Conservation (phyloP, 2,113 vertebrate species). For the Willisornis vidua region DNA sequence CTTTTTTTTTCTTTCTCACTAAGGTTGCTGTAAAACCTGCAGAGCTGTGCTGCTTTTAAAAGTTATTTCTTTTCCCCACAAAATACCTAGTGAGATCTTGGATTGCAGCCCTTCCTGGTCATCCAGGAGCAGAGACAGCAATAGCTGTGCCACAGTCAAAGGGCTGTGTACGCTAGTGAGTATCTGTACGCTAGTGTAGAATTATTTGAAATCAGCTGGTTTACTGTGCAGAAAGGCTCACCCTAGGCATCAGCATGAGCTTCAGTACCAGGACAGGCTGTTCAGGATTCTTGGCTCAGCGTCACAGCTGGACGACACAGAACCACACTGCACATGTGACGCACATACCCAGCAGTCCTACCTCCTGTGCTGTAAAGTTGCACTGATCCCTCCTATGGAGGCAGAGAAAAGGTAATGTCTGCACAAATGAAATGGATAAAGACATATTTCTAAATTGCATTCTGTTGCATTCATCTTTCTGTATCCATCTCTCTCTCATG, state of each 20-base stretch:
- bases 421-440: background rate
- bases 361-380: background rate
- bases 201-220: background rate
- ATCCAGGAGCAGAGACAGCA: background rate
- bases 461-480: background rate
- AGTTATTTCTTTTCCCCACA: background rate
- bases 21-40: background rate
- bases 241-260: background rate
- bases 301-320: background rate
- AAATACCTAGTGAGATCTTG: background rate
- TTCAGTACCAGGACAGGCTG: background rate
- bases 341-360: background rate
- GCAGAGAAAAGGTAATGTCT: background rate
- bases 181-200: rapidly evolving
- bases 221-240: background rate
- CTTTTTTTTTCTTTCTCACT: background rate
- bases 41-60: background rate
- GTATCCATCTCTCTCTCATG: background rate
- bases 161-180: background rate
- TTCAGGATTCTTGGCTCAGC: background rate
- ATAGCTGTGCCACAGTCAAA: background rate
- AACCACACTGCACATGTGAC: background rate
- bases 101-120: background rate
- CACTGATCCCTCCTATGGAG: background rate
- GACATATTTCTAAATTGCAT: background rate